A percentile compares a stretch with the other conserved stretches of the same genome.
These are phyloP conservation scores for Rhinogobius similis DNA, from an alignment of 2,113 vertebrate species.

Conservation along the genomic window DNA sequence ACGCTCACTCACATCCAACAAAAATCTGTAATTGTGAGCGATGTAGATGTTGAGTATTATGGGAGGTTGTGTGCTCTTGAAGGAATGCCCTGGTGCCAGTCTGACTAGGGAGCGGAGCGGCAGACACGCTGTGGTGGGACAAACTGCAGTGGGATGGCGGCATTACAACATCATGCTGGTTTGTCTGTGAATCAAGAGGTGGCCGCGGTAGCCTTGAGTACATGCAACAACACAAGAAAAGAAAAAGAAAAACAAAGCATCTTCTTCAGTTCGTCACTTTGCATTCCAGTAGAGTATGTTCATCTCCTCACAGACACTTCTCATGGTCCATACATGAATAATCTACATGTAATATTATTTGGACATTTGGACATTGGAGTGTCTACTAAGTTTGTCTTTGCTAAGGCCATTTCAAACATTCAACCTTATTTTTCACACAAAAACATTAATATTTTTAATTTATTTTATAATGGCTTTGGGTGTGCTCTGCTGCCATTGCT, in stretches of 20 bases:
- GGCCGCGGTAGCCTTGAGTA: slow-evolving; percentile 25
- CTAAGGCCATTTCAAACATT: no score
- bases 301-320: not conserved
- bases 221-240: slow-evolving; percentile 24
- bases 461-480: no score
- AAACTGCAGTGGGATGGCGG: slow-evolving; percentile 53
- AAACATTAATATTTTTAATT: no score
- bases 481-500: no score
- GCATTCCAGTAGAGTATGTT: not conserved
- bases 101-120: slow-evolving; percentile 55
- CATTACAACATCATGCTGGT: slow-evolving; percentile 49
- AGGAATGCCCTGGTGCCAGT: slow-evolving; percentile 70
- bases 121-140: slow-evolving; percentile 63
- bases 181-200: slow-evolving; percentile 37
- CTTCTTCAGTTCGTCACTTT: not conserved
- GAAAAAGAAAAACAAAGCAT: not conserved
- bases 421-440: no score
- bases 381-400: no score
- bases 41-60: slow-evolving; percentile 65
- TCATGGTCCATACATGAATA: not conserved
- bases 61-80: slow-evolving; percentile 65
- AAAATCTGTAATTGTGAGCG: slow-evolving; percentile 75
- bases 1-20: slow-evolving; percentile 52
- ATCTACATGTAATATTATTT: not conserved
- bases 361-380: not conserved